Evolutionary conservation across 1,140 invertebrate genomes (phyloP).

Genomic region (Cyclargus thomasi): DNA sequence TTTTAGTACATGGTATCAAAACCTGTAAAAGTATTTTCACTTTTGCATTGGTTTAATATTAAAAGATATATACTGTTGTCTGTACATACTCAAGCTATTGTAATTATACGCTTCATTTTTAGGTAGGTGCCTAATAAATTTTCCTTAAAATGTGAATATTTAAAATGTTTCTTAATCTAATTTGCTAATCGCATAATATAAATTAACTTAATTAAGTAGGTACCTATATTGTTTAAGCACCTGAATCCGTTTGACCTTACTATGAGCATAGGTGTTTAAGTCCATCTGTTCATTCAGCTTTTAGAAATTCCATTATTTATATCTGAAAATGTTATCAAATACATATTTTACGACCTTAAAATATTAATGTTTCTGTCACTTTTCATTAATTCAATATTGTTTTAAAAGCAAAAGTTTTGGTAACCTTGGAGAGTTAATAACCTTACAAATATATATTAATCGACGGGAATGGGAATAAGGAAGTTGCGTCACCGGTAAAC

Average conservation of each 20-base stretch:
- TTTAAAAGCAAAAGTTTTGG: not conserved
- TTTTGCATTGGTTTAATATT: no score
- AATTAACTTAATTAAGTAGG: not conserved
- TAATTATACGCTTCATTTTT: not conserved
- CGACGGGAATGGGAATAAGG: no score
- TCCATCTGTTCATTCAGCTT: constrained; percentile 5
- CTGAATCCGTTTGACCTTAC: not conserved
- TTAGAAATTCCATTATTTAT: constrained; percentile 6
- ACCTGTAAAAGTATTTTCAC: no score
- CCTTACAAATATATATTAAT: no score
- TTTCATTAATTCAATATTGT: not conserved
- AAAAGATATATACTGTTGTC: no score
- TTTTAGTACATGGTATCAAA: no score
- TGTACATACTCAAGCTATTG: no score
- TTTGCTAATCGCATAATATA: not conserved
- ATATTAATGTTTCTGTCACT: constrained; percentile 5
- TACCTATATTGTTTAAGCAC: not conserved
- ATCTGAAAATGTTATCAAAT: not conserved
- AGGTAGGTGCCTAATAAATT: no score
- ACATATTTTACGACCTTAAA: not conserved
- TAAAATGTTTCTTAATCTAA: constrained; percentile 1
- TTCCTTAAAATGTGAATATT: constrained; percentile 7
- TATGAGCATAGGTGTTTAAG: not conserved
- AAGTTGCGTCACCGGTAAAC: no score
- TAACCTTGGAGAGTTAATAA: not conserved